Base-by-base conservation (phyloP, 1,140 invertebrate genomes). In the Octopus sinensis region DNA sequence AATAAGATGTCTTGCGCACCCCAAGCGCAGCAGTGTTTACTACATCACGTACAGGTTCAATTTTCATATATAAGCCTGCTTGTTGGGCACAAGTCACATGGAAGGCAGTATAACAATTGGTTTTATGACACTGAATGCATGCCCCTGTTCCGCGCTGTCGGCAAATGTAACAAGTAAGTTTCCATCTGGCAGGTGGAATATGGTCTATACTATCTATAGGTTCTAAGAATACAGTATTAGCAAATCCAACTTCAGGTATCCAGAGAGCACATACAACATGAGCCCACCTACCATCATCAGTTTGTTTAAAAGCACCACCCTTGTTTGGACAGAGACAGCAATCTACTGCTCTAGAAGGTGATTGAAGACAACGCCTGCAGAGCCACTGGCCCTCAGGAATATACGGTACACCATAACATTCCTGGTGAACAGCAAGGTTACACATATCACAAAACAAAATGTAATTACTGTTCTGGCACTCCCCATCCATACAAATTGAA, bases 371-470 rank as follows among this genome's bases (percentile, higher is more conserved):
- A 54, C 94, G 89, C 78, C 98, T 93, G 91, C 98, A 99, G 17
- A 99, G 91, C 98, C 98, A 99, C 89, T 99, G 97, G 30, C 98
- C 98, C 91, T 99, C 98, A 0, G 98, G 98, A 87, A 99, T 99
- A 88, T 99, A 99, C 23, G 98, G 98, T 7, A 98, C 97, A 78
- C 98, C 98, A 91, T 99, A 99, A 89, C 98, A 99, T 91, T 99
- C 98, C 91, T 99, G 98, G 92, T 99, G 97, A 30, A 99, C 98
- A 30, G 98, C 97, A 53, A 99, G 92, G 92, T 99, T 99, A 91
- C 98, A 99, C 97, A 99, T 99, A 92, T 99, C 98, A 92, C 98
- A 99, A 91, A 99, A 99, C 54, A 99, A 92, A 86, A 96, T 96
- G 56, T 96, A 95, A 91, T 99, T 99, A 82, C 96, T 96, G 89